Conservation (phyloP, 1,140 invertebrate genomes). For the Drosophila bifasciata region DNA sequence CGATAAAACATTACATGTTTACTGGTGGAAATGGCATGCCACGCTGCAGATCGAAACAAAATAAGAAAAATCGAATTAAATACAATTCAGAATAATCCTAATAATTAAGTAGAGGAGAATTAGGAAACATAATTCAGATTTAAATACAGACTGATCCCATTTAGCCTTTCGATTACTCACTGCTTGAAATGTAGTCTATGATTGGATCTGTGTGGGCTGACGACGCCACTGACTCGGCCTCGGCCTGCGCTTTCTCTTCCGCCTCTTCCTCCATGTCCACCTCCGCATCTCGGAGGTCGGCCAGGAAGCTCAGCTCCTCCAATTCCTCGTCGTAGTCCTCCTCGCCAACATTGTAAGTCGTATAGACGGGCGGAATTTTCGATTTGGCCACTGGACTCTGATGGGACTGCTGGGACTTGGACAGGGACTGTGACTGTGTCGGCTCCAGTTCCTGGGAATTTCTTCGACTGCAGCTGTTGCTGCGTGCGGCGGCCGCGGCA, state of each 20-base stretch:
- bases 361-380: slow-evolving; percentile 40
- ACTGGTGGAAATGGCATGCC: slow-evolving; percentile 83
- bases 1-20: slow-evolving; percentile 72
- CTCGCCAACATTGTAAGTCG: slow-evolving; percentile 30
- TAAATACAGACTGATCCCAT: too few species aligned
- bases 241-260: not conserved
- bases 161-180: too few species aligned
- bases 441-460: slow-evolving; percentile 65
- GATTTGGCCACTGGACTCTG: slow-evolving; percentile 2
- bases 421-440: slow-evolving; percentile 6
- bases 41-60: slow-evolving; percentile 73
- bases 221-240: not conserved
- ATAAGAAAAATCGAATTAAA: slow-evolving; percentile 13
- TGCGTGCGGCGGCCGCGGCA: slow-evolving; percentile 63
- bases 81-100: too few species aligned
- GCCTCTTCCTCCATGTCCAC: slow-evolving; percentile 10
- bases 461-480: slow-evolving; percentile 58
- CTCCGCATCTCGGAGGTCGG: slow-evolving; percentile 40
- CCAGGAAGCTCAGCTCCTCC: slow-evolving; percentile 64
- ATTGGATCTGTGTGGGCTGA: slow-evolving; percentile 54
- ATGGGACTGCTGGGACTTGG: slow-evolving; percentile 4
- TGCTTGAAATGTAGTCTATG: slow-evolving; percentile 69
- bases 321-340: slow-evolving; percentile 50
- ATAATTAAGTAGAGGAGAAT: not conserved
- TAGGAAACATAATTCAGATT: too few species aligned